A percentile compares a stretch with the other conserved stretches of the same genome.
Evolutionary conservation across 2,888 invertebrate species (phyloP).

Genomic region (Apamea epomidion): DNA sequence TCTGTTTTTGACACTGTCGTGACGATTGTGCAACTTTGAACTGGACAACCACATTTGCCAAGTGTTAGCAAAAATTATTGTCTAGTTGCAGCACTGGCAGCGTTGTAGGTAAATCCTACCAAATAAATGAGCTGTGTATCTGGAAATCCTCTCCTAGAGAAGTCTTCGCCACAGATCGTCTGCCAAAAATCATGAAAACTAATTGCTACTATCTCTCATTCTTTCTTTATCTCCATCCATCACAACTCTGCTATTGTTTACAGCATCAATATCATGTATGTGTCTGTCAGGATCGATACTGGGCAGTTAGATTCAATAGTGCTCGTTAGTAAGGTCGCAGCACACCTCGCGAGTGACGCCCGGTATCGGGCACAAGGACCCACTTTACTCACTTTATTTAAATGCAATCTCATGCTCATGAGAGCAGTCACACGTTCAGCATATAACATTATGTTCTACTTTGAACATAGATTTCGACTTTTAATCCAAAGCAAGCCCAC

Average conservation of each 20-base stretch:
- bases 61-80: neutral
- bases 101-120: no score
- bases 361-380: slow-evolving; percentile 57
- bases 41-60: neutral
- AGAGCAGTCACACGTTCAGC: slow-evolving; percentile 9
- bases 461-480: neutral
- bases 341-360: slow-evolving; percentile 34
- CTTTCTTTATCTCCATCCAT: neutral
- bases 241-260: neutral
- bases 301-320: neutral
- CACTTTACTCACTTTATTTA: slow-evolving; percentile 25
- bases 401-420: slow-evolving; percentile 15
- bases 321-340: slow-evolving; percentile 12
- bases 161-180: neutral
- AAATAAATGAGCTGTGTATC: neutral
- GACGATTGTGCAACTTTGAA: neutral
- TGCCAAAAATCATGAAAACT: neutral
- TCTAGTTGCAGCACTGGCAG: neutral
- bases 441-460: slow-evolving; percentile 13
- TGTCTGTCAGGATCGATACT: neutral
- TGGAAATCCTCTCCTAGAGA: neutral
- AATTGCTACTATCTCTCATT: neutral
- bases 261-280: neutral
- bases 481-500: neutral
- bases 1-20: neutral